Evolutionary conservation across 2,888 invertebrate species (phyloP), one percentile per base, ranked within the genome.

Genomic region (Andrena hattorfiana): DNA sequence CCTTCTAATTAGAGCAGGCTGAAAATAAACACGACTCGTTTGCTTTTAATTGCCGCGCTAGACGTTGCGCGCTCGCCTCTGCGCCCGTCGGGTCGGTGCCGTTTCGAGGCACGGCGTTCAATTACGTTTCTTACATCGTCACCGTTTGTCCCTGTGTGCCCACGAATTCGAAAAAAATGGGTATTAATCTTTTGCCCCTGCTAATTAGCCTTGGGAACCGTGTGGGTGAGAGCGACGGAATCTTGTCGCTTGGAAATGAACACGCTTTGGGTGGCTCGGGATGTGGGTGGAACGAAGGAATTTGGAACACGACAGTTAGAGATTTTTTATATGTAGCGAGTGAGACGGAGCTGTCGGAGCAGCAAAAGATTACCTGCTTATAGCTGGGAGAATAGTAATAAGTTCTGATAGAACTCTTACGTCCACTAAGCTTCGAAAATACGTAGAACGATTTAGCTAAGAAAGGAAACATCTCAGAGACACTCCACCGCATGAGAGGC

Each of bases 31-130:
- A 89, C 86, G 87, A 87, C 85, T 82, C 88, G 88, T 87, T 87
- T 89, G 85, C 89, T 89, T 91, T 92, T 93, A 93, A 93, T 93
- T 93, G 92, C 91, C 87, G 83, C 77, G 87, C 90, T 89, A 93
- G 92, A 92, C 91, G 89, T 82, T 86, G 6, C 56, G 26, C 71
- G 64, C 66, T 30, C 78, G 35, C 20, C 30, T 75, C 69, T 32
- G 23, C 48, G 42, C 26, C 51, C 30, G 16, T 30, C n/a, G 32
- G 26, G 28, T 20, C 56, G 56, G 56, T 69, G 69, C 42, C 59
- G 66, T 48, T 42, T n/a, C 66, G 64, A 56, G 81, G 64, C 74
- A 54, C 63, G 10, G 26, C 49, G 59, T 82, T 81, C 82, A 81
- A 81, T 81, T 82, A 81, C 63, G 54, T 49, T 48, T 32, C 48